Conservation (phyloP, 2,888 invertebrate genomes). For the Polydrusus cervinus region DNA sequence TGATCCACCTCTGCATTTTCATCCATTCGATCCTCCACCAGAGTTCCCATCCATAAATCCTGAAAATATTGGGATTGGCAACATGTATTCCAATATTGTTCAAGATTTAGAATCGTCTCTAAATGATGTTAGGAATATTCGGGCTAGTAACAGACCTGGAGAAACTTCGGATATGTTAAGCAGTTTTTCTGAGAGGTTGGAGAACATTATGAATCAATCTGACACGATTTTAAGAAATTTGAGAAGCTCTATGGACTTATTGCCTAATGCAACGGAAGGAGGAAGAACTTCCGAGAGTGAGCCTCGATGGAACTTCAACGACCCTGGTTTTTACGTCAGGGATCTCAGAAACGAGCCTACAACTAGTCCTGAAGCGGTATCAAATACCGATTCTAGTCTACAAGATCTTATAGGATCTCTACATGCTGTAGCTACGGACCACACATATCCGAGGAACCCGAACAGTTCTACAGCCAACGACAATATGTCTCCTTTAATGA, state of each 20-base stretch:
- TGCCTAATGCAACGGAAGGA: conserved; percentile 50
- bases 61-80: conserved; percentile 65
- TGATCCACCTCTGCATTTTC: conserved; percentile 61
- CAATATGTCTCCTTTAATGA: conserved; percentile 65
- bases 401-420: conserved; percentile 36
- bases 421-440: conserved; percentile 65
- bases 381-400: conserved; percentile 37
- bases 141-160: conserved; percentile 63
- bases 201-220: conserved; percentile 69
- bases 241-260: conserved; percentile 65
- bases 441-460: conserved; percentile 66
- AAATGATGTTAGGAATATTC: conserved; percentile 66
- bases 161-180: conserved; percentile 68
- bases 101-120: conserved; percentile 68
- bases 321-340: conserved; percentile 63
- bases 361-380: conserved; percentile 41
- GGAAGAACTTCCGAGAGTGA: conserved; percentile 36
- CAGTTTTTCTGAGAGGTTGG: conserved; percentile 68
- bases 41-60: conserved; percentile 56
- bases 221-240: conserved; percentile 68
- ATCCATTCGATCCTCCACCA: conserved; percentile 41
- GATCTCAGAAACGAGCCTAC: conserved; percentile 58
- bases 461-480: conserved; percentile 50
- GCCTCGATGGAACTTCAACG: conserved; percentile 60
- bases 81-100: conserved; percentile 69